Evolutionary conservation across 53 echinoderm and acorn worm genomes (phyloP).

Genomic region (Zoroaster sp.): DNA sequence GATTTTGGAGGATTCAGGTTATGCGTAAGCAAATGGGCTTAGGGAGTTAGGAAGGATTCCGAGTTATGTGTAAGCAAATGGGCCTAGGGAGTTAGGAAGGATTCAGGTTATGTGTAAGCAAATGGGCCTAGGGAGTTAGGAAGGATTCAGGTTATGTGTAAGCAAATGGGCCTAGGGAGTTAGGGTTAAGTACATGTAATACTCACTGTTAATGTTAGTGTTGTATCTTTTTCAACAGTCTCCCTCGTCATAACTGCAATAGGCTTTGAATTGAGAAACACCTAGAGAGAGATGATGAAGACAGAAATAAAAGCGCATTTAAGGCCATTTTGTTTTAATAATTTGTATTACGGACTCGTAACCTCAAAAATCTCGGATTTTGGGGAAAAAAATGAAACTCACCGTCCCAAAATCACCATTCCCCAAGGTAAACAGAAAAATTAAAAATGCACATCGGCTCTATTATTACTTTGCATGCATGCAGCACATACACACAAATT

Average conservation of each 20-base stretch:
- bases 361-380: too few relatives aligned
- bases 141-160: background rate
- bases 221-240: slow-evolving; percentile 16
- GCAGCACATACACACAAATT: too few relatives aligned
- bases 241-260: slow-evolving; percentile 71
- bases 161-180: background rate
- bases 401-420: too few relatives aligned
- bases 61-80: too few relatives aligned
- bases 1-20: too few relatives aligned
- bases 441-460: too few relatives aligned
- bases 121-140: background rate
- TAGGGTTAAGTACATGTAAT: background rate
- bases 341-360: too few relatives aligned
- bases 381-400: too few relatives aligned
- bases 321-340: background rate
- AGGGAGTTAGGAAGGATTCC: too few relatives aligned
- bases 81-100: background rate
- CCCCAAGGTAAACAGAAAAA: too few relatives aligned
- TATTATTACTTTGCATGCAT: too few relatives aligned
- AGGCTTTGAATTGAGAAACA: slow-evolving; percentile 73
- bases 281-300: slow-evolving; percentile 27
- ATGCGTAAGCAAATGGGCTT: too few relatives aligned
- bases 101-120: background rate
- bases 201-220: slow-evolving; percentile 48
- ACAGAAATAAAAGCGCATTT: background rate